Evolutionary conservation across 2,113 vertebrate species (phyloP).

Genomic region (Hippocampus barbouri): DNA sequence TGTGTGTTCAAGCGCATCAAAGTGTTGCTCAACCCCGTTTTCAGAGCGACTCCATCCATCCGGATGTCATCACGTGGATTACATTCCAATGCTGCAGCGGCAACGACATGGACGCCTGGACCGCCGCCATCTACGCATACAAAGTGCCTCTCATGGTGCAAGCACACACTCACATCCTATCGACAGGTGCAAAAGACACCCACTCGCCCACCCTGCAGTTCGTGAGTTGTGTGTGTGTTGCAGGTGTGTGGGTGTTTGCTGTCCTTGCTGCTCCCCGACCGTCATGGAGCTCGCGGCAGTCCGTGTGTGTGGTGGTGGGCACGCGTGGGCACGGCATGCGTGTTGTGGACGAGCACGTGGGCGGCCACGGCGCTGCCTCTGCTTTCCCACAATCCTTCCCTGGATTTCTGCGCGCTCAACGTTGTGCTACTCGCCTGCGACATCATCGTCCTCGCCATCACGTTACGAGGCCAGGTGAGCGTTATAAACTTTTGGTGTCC

Average conservation of each 20-base stretch:
- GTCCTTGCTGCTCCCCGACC: slow-evolving; percentile 75
- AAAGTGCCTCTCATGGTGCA: slow-evolving; percentile 87
- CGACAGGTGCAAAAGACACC: not conserved
- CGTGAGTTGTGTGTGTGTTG: not conserved
- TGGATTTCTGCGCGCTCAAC: slow-evolving; percentile 85
- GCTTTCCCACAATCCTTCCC: slow-evolving; percentile 81
- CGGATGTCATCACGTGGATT: slow-evolving; percentile 72
- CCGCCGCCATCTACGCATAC: slow-evolving; percentile 82
- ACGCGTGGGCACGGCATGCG: slow-evolving; percentile 71
- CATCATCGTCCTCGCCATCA: slow-evolving; percentile 77
- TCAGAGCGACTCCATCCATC: slow-evolving; percentile 75
- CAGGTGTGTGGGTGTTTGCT: slow-evolving; percentile 83
- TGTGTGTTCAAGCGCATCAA: not conserved
- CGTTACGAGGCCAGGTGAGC: slow-evolving; percentile 85
- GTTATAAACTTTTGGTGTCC: too few species aligned
- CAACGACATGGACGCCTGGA: slow-evolving; percentile 83
- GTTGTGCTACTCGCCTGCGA: slow-evolving; percentile 85
- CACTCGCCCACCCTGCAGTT: not conserved
- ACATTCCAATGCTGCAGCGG: slow-evolving; percentile 83
- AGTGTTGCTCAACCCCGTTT: not conserved
- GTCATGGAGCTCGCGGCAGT: slow-evolving; percentile 43
- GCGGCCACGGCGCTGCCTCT: slow-evolving; percentile 73
- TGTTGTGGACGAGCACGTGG: slow-evolving; percentile 62
- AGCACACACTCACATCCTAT: too few species aligned
- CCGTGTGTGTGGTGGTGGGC: slow-evolving; percentile 71